Conservation (phyloP, 2,888 invertebrate genomes). For the Dasysyrphus tricinctus region DNA sequence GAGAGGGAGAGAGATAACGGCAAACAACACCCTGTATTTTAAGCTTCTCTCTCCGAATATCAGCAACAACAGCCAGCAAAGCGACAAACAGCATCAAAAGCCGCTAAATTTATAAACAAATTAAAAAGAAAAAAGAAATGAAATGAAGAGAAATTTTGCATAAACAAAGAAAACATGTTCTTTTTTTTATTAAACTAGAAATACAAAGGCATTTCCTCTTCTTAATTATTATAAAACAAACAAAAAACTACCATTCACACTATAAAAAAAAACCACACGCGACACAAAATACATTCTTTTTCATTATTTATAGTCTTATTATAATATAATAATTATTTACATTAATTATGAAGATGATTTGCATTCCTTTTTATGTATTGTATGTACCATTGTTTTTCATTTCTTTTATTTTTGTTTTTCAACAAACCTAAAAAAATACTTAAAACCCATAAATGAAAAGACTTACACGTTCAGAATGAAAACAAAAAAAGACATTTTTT, state of each 20-base stretch:
- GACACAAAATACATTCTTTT: constrained; percentile 73
- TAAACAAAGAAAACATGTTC: constrained; percentile 78
- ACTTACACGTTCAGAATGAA: constrained; percentile 75
- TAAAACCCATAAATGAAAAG: constrained; percentile 71
- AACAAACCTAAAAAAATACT: constrained; percentile 65
- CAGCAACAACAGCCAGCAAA: constrained; percentile 48
- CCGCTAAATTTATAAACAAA: constrained; percentile 69
- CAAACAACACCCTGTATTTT: constrained; percentile 38
- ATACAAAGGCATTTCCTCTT: constrained; percentile 66
- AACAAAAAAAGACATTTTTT: constrained; percentile 74
- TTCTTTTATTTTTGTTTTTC: constrained; percentile 51
- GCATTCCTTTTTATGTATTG: constrained; percentile 63
- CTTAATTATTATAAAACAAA: constrained; percentile 34
- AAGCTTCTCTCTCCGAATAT: constrained; percentile 52
- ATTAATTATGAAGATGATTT: constrained; percentile 65
- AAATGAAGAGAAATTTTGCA: constrained; percentile 68
- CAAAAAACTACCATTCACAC: constrained; percentile 51
- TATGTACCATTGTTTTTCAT: constrained; percentile 70
- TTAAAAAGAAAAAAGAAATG: constrained; percentile 34
- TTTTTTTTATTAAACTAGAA: constrained; percentile 68
- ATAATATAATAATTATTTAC: constrained; percentile 69
- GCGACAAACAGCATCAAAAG: constrained; percentile 42
- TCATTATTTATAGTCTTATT: constrained; percentile 75
- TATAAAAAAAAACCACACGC: constrained; percentile 33
- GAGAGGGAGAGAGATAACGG: constrained; percentile 19